Percentiles rank a stretch among this genome's conserved stretches.
Conservation (phyloP, 2,113 vertebrate genomes). For the Ardeotis arabs region DNA sequence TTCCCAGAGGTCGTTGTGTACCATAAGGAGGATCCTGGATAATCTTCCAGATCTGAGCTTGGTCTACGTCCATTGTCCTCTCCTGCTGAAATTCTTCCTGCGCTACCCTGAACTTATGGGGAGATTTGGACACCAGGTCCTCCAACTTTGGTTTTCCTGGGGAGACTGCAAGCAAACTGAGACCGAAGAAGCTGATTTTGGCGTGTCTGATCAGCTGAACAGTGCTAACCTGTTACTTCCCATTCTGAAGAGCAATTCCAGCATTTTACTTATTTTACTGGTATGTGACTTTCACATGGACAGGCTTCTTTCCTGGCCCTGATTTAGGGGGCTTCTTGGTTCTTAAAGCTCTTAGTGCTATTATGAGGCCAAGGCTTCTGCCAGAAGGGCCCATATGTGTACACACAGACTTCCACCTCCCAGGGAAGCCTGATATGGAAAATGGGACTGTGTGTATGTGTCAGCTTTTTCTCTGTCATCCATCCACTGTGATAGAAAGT, state of each 20-base stretch:
- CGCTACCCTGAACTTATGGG: conserved; percentile 83
- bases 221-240: conserved; percentile 69
- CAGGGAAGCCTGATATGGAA: not conserved
- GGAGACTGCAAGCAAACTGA: conserved; percentile 50
- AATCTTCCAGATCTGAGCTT: conserved; percentile 74
- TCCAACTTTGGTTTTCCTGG: conserved; percentile 86
- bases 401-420: not conserved
- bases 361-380: not conserved
- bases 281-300: conserved; percentile 72
- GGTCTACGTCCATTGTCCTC: conserved; percentile 84
- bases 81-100: conserved; percentile 86
- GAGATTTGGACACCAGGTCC: conserved; percentile 78
- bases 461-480: not conserved
- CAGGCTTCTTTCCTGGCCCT: not conserved
- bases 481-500: not conserved
- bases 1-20: conserved; percentile 76
- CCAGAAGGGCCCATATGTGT: not conserved
- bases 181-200: conserved; percentile 1
- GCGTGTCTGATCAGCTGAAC: not conserved
- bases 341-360: not conserved
- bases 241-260: conserved; percentile 80
- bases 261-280: conserved; percentile 82
- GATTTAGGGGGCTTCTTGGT: not conserved
- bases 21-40: conserved; percentile 80
- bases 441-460: not conserved